Percentiles rank a stretch among this genome's conserved stretches.
phyloP scores from a whole-genome alignment of 1,140 invertebrate species.

The Probaryconus sp. region DNA sequence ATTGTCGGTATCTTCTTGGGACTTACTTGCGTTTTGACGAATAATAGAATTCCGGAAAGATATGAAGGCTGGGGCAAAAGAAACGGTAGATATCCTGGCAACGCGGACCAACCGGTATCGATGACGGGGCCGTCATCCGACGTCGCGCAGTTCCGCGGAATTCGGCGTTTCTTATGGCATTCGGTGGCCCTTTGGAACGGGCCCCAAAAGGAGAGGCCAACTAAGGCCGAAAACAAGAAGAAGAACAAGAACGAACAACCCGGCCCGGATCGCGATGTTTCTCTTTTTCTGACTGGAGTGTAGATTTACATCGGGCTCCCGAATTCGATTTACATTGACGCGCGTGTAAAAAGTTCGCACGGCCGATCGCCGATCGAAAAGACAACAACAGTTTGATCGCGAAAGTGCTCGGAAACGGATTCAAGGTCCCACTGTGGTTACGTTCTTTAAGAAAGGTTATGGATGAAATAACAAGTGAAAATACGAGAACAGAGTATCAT shows the following conservation, averaged over 20 bases:
- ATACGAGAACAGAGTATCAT: constrained; percentile 48
- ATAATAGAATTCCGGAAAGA: constrained; percentile 57
- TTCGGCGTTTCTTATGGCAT: constrained; percentile 71
- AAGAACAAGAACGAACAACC: constrained; percentile 42
- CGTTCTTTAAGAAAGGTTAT: constrained; percentile 66
- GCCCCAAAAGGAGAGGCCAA: constrained; percentile 68
- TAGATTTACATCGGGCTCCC: constrained; percentile 68
- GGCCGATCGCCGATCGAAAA: constrained; percentile 49
- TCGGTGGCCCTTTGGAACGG: constrained; percentile 56
- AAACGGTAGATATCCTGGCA: constrained; percentile 51
- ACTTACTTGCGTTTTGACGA: constrained; percentile 28
- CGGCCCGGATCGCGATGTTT: constrained; percentile 41
- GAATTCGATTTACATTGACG: constrained; percentile 73
- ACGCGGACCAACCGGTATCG: constrained; percentile 58
- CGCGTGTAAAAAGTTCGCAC: constrained; percentile 72
- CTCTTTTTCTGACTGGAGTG: constrained; percentile 54
- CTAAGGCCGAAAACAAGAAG: constrained; percentile 51
- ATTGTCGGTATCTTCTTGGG: constrained; percentile 20
- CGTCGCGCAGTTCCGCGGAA: constrained; percentile 68
- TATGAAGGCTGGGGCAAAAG: constrained; percentile 45
- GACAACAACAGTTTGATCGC: constrained; percentile 25
- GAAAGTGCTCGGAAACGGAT: constrained; percentile 8
- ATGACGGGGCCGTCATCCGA: constrained; percentile 51
- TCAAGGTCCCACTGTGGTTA: too few relatives aligned
- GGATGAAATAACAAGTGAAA: constrained; percentile 69